These are phyloP conservation scores for Chloebia gouldiae DNA, from an alignment of 2,113 vertebrate species.

Conservation along the genomic window DNA sequence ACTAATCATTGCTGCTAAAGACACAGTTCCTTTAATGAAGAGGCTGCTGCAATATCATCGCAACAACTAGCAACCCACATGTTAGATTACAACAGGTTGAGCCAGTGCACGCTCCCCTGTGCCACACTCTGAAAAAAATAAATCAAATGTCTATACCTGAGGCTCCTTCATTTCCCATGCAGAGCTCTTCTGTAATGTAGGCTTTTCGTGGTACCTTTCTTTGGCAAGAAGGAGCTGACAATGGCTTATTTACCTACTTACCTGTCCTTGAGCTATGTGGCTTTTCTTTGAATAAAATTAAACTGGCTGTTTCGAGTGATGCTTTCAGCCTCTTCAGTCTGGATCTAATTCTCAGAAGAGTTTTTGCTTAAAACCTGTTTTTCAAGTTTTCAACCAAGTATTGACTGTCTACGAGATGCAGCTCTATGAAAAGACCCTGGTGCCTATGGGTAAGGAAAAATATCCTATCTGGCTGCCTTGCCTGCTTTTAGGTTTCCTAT, in stretches of 20 bases:
- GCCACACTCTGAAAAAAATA: constrained; percentile 59
- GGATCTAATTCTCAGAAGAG: constrained; percentile 56
- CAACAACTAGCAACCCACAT: constrained; percentile 75
- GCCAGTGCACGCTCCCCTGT: constrained; percentile 72
- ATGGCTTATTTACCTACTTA: constrained; percentile 30
- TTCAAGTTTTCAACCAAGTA: constrained; percentile 64
- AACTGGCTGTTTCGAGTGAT: constrained; percentile 25
- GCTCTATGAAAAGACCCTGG: constrained; percentile 16
- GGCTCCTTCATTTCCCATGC: constrained; percentile 12
- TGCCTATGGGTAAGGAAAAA: constrained; percentile 66
- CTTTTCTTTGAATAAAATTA: constrained; percentile 61
- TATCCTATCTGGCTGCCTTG: neutral
- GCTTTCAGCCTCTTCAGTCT: constrained; percentile 42
- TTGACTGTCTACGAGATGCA: neutral
- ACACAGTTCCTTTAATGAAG: constrained; percentile 59
- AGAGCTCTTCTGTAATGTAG: neutral
- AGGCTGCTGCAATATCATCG: constrained; percentile 80
- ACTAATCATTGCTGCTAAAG: constrained; percentile 44
- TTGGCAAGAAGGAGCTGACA: neutral
- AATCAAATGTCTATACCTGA: constrained; percentile 17
- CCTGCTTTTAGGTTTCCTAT: neutral
- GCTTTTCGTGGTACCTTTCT: neutral
- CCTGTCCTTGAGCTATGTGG: neutral
- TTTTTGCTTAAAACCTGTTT: constrained; percentile 62
- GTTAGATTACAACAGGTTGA: constrained; percentile 78